A percentile compares a stretch with the other conserved stretches of the same genome.
Conservation (phyloP, 2,797 vertebrate genomes). For the Neosilurus hyrtlii region DNA sequence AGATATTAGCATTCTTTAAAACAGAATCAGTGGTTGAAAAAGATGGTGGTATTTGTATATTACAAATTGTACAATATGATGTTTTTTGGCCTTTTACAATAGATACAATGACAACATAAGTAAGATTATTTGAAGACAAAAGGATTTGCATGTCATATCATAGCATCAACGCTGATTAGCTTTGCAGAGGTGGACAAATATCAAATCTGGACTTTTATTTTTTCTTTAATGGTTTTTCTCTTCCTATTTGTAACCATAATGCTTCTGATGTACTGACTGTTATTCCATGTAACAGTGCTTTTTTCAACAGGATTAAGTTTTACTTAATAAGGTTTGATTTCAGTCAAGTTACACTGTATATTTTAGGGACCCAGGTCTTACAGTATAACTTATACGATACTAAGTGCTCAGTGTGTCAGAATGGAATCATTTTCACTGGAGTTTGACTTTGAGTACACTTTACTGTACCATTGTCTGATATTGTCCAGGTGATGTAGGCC, state of each 20-base stretch:
- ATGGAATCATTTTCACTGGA: not conserved
- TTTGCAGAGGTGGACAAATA: conserved; percentile 59
- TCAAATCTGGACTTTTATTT: conserved; percentile 52
- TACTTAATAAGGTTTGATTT: conserved; percentile 6
- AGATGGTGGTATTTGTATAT: conserved; percentile 38
- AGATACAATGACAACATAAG: not conserved
- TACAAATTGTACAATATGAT: conserved; percentile 27
- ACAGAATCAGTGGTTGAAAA: conserved; percentile 32
- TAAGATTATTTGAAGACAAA: conserved; percentile 21
- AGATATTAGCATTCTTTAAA: conserved; percentile 38
- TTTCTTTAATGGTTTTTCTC: conserved; percentile 46
- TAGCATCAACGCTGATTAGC: conserved; percentile 67
- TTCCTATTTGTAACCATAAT: conserved; percentile 50
- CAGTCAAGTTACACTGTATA: not conserved
- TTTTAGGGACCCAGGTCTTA: not conserved
- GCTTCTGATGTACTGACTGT: conserved; percentile 64
- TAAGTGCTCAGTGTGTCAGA: not conserved
- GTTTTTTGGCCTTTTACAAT: conserved; percentile 5
- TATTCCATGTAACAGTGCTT: conserved; percentile 62
- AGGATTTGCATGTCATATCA: conserved; percentile 47
- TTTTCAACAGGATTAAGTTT: conserved; percentile 13
- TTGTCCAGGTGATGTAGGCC: not conserved
- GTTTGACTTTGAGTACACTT: conserved; percentile 5
- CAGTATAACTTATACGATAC: not conserved
- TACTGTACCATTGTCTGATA: not conserved